Evolutionary conservation across 53 echinoderm and acorn worm genomes (phyloP).

Genomic region (Echinarachnius parma): DNA sequence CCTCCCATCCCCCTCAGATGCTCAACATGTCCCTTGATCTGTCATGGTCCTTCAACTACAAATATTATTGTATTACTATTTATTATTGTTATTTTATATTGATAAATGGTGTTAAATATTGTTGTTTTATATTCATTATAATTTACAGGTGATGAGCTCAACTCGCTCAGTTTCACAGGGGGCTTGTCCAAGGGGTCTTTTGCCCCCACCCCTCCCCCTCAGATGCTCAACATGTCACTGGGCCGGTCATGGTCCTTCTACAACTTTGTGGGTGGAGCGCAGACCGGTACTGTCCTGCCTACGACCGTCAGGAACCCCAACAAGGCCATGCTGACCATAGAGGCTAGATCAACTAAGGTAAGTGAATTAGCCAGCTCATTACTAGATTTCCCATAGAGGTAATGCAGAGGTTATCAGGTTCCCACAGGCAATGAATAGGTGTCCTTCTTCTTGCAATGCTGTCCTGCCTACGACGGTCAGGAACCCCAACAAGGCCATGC

Average conservation of each 20-base stretch:
- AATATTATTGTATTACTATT: no score
- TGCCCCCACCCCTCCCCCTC: slow-evolving; percentile 55
- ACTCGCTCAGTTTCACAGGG: slow-evolving; percentile 89
- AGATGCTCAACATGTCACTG: slow-evolving; percentile 56
- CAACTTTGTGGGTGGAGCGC: slow-evolving; percentile 94
- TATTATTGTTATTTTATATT: no score
- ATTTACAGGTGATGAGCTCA: slow-evolving; percentile 80
- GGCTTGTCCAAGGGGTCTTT: slow-evolving; percentile 72
- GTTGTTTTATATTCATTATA: slow-evolving; percentile 3
- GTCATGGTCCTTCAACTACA: slow-evolving; percentile 91
- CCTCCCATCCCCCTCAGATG: slow-evolving; percentile 31
- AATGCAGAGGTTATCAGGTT: no score
- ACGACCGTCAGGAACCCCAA: slow-evolving; percentile 94
- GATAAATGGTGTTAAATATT: no score
- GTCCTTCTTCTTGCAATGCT: no score
- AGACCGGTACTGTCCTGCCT: slow-evolving; percentile 75
- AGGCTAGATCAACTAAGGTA: slow-evolving; percentile 88
- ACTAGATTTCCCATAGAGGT: no score
- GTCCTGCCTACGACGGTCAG: slow-evolving; percentile 84
- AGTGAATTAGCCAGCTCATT: no score
- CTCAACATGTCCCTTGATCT: slow-evolving; percentile 64
- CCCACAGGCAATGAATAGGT: no score
- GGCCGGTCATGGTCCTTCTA: slow-evolving; percentile 98
- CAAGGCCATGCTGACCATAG: slow-evolving; percentile 94
- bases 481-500: slow-evolving; percentile 97